Evolutionary conservation across 1,140 invertebrate species (phyloP), one percentile per base, ranked within the genome.

Genomic region (Drosophila chauvacae): DNA sequence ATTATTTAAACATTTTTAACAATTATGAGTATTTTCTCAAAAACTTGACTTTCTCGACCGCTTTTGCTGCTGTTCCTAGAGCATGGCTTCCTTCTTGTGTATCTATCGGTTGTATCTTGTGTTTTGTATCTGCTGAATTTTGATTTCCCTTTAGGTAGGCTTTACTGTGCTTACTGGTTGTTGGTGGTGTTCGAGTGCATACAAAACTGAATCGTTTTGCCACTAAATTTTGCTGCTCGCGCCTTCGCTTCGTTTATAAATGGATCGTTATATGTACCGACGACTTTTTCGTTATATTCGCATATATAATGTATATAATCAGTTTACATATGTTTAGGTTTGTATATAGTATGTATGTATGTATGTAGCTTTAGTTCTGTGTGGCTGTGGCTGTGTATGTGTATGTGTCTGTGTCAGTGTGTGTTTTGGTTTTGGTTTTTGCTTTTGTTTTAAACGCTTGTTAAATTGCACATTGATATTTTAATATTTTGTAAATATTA

Each of bases 401-500:
- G 58, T 45, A 5, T 64, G 55, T 33, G 30, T 33, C 48, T 41
- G 26, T 68, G 42, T 80, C 56, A 59, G 33, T 71, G 18, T 48
- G 4, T 76, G 30, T 70, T 30, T 70, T 20, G 7, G 48, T 18
- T 56, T 28, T 56, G 56, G 37, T 41, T 39, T 65, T 75, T 51
- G 20, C 56, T 30, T 78, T 66, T 85, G 83, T 88, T 87, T 83
- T 74, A 81, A 88, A 88, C 85, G 85, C 66, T 68, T 81, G 68
- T 84, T 90, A 88, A 88, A 88, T 90, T 90, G 85, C 85, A 88
- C 85, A 90, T 81, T 84, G 75, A 90, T 90, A 84, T 75, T 81
- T 90, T 85, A 90, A 90, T 90, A 90, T 90, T 90, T 90, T 88
- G 77, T 81, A 88, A 88, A 90, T 90, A 90, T 90, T 90, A 90